Evolutionary conservation across 2,797 vertebrate genomes (phyloP), one percentile per base, ranked within the genome.

Genomic region (Epinephelus coioides): DNA sequence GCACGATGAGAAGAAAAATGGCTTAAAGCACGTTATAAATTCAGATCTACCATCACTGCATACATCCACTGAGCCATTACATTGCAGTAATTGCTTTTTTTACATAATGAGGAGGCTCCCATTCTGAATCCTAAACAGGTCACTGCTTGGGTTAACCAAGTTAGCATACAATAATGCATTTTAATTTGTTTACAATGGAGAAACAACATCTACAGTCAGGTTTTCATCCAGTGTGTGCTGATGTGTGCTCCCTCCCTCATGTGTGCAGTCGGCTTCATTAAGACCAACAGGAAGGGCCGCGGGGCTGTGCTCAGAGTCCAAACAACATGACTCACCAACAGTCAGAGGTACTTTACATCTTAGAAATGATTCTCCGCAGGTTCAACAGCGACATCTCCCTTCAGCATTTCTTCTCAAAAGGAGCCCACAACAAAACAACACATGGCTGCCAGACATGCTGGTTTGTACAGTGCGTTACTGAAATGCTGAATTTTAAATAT

Each of bases 241-340:
- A 79, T 74, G 55, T 81, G 66, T 53, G 67, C 78, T 73, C 50
- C 40, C 51, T 63, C 8, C 73, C 51, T 68, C 47, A 13, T 74
- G 55, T 82, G 51, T 66, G 27, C 3, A 40, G 34, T 69, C 10
- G 15, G 77, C 75, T 66, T 86, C 61, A 83, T 79, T 83, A 87
- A 40, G 61, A 77, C 40, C 49, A 79, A 77, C 59, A 85, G 77
- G 62, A 79, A 76, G 73, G 55, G 82, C 79, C 34, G 51, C 14
- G 12, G 81, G 85, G 75, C 76, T 23, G 47, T 50, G 57, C 25
- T 67, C 83, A 49, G 34, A 34, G 54, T 85, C 73, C 75, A 86
- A 85, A 91, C 78, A 80, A 27, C 50, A 62, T 89, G 86, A 90
- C 70, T 91, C 84, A 87, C 51, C 54, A 64, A 55, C 49, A 50